Conservation (phyloP, 2,888 invertebrate genomes). For the Pardosa pseudoannulata region DNA sequence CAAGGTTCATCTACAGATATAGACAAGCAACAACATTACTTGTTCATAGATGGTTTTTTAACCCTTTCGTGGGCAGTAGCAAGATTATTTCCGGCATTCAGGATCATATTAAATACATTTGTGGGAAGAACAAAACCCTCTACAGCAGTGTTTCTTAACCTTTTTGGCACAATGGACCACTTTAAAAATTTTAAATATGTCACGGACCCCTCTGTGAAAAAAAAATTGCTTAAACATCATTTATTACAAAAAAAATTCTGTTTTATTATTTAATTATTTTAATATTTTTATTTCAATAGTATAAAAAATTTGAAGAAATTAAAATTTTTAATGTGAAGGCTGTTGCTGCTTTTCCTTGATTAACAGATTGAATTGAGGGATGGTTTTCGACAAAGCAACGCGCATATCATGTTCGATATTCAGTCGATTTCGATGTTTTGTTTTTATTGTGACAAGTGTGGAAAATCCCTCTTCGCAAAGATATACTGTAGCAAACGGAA, state of each 20-base stretch:
- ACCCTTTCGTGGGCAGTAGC: too few relatives aligned
- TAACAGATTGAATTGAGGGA: slow-evolving; percentile 53
- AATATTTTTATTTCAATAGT: slow-evolving; percentile 53
- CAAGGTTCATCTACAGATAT: too few relatives aligned
- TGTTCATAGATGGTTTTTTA: too few relatives aligned
- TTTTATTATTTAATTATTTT: slow-evolving; percentile 47
- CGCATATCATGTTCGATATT: slow-evolving; percentile 51
- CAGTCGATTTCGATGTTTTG: slow-evolving; percentile 58
- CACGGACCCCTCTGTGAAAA: slow-evolving; percentile 52
- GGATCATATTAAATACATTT: too few relatives aligned
- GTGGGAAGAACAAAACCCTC: too few relatives aligned
- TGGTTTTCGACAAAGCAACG: slow-evolving; percentile 52
- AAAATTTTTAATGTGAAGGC: slow-evolving; percentile 52
- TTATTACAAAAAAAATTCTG: slow-evolving; percentile 46
- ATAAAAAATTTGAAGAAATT: slow-evolving; percentile 48
- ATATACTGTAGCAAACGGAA: slow-evolving; percentile 61
- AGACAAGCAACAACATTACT: too few relatives aligned
- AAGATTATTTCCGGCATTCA: too few relatives aligned
- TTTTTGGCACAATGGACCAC: slow-evolving; percentile 57
- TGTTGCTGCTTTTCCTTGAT: slow-evolving; percentile 54
- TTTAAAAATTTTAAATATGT: slow-evolving; percentile 56
- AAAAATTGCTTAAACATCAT: slow-evolving; percentile 51
- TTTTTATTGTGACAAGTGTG: slow-evolving; percentile 59
- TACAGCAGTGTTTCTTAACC: slow-evolving; percentile 31
- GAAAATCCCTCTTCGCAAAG: slow-evolving; percentile 54